Evolutionary conservation across 2,888 invertebrate species (phyloP).

Genomic region (Eupithecia insigniata): DNA sequence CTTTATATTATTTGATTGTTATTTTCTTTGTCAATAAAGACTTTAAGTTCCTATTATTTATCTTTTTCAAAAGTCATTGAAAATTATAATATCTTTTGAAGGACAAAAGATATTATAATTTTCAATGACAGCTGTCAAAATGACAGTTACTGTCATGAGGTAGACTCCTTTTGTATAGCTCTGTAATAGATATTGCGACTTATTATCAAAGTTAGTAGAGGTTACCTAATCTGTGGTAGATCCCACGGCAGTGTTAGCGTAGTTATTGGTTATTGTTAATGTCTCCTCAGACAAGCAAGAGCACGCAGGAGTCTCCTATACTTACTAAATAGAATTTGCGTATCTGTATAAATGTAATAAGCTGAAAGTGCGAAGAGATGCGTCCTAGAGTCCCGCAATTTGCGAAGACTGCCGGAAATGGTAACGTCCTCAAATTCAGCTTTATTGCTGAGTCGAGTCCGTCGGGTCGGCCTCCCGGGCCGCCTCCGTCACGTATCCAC

Average conservation of each 20-base stretch:
- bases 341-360: not conserved
- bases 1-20: no score
- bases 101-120: no score
- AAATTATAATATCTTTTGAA: no score
- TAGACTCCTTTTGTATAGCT: not conserved
- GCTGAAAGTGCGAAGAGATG: constrained; percentile 1
- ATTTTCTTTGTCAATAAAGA: no score
- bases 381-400: constrained; percentile 1
- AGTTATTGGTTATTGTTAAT: not conserved
- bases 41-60: no score
- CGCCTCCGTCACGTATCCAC: constrained; percentile 15
- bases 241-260: not conserved
- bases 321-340: not conserved
- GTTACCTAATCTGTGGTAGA: no score
- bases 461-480: not conserved
- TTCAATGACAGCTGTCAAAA: no score
- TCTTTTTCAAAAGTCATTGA: no score
- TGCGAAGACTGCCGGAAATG: not conserved
- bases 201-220: not conserved
- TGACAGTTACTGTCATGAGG: no score
- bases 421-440: not conserved
- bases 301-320: not conserved
- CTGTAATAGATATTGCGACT: not conserved
- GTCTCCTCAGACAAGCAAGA: no score
- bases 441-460: constrained; percentile 7